Conservation (phyloP, 1,140 invertebrate species). For the Drosophila ohnishii region DNA sequence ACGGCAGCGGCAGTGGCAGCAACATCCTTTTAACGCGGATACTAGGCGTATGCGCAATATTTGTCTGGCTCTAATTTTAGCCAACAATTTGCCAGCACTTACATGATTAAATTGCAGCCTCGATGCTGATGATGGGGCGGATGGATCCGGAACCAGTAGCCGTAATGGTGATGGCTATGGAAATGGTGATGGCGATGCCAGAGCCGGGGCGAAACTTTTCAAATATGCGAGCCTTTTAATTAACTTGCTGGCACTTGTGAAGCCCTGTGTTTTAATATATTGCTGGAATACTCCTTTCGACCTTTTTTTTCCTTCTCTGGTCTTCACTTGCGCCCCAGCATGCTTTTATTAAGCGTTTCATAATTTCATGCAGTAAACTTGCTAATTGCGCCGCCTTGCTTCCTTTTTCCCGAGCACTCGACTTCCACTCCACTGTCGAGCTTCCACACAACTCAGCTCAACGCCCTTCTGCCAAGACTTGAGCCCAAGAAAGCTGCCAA, state of each 20-base stretch:
- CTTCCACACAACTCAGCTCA: conserved; percentile 31
- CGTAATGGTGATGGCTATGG: conserved; percentile 32
- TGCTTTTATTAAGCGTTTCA: conserved; percentile 76
- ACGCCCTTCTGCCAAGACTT: conserved; percentile 51
- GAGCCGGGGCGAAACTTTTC: conserved; percentile 59
- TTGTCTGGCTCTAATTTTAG: conserved; percentile 80
- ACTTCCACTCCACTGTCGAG: conserved; percentile 17
- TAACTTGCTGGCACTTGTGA: conserved; percentile 65
- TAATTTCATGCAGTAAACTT: conserved; percentile 81
- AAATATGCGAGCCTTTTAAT: conserved; percentile 78
- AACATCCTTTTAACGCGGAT: conserved; percentile 67
- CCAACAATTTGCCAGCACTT: conserved; percentile 80
- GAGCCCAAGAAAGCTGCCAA: conserved; percentile 67
- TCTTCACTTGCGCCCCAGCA: conserved; percentile 6
- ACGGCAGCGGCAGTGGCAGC: conserved; percentile 3
- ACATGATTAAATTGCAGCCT: conserved; percentile 77
- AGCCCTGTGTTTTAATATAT: conserved; percentile 45
- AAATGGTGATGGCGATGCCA: conserved; percentile 23
- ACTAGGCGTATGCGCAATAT: conserved; percentile 77
- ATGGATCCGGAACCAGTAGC: conserved; percentile 14
- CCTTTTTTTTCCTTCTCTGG: conserved; percentile 6
- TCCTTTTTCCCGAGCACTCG: conserved; percentile 66
- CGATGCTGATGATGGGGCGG: conserved; percentile 30
- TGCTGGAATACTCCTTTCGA: conserved; percentile 37
- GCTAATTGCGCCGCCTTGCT: conserved; percentile 73